These are phyloP conservation scores for Arbacia lixula DNA, from an alignment of 53 echinoderm and acorn worm genomes.

Conservation along the genomic window DNA sequence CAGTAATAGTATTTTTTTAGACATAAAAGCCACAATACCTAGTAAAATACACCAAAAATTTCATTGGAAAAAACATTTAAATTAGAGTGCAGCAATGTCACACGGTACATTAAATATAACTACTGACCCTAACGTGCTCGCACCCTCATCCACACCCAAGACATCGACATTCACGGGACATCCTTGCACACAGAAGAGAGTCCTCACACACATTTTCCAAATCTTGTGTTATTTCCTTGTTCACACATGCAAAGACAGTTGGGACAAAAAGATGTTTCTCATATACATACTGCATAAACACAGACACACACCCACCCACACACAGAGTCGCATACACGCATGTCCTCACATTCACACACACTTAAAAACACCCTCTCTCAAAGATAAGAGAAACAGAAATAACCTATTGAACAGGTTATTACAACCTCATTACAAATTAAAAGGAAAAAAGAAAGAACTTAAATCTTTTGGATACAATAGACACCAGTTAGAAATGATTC, in stretches of 20 bases:
- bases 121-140: slow-evolving; percentile 58
- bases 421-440: slow-evolving; percentile 40
- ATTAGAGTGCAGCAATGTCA: slow-evolving; percentile 63
- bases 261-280: slow-evolving; percentile 50
- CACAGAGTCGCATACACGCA: slow-evolving; percentile 33
- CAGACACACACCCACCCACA: slow-evolving; percentile 31
- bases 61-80: slow-evolving; percentile 63
- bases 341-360: slow-evolving; percentile 22
- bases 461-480: slow-evolving; percentile 39
- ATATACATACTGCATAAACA: slow-evolving; percentile 43
- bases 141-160: slow-evolving; percentile 41
- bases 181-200: slow-evolving; percentile 26
- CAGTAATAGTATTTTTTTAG: slow-evolving; percentile 52
- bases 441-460: slow-evolving; percentile 52
- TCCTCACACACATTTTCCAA: slow-evolving; percentile 55
- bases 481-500: slow-evolving; percentile 54
- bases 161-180: slow-evolving; percentile 33
- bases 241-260: slow-evolving; percentile 57
- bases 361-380: slow-evolving; percentile 43
- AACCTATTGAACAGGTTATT: slow-evolving; percentile 45
- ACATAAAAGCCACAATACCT: slow-evolving; percentile 63
- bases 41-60: slow-evolving; percentile 60
- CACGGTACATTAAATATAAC: slow-evolving; percentile 60
- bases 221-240: slow-evolving; percentile 60
- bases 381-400: slow-evolving; percentile 36